Conservation (phyloP, 1,140 invertebrate genomes). For the Drosophila pallidifrons region DNA sequence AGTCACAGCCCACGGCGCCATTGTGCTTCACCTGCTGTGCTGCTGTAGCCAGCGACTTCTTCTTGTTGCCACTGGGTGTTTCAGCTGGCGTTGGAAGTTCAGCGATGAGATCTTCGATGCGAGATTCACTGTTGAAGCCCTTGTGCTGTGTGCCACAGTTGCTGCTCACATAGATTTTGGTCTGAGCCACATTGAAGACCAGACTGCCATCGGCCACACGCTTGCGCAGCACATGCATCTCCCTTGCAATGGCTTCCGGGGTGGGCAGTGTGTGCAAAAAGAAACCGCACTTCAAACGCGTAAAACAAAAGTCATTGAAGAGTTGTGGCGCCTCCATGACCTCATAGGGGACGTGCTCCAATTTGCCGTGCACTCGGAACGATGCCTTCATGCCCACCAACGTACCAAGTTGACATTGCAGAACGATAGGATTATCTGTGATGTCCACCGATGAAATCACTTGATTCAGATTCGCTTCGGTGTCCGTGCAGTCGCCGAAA, state of each 20-base stretch:
- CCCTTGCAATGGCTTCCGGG: constrained; percentile 86
- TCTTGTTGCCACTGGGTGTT: constrained; percentile 46
- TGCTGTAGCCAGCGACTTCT: constrained; percentile 35
- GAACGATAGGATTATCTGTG: constrained; percentile 90
- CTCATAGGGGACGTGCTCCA: constrained; percentile 88
- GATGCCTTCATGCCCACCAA: constrained; percentile 87
- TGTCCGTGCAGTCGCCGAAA: constrained; percentile 86
- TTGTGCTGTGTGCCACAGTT: constrained; percentile 62
- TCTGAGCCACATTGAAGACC: constrained; percentile 72
- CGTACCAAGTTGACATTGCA: constrained; percentile 87
- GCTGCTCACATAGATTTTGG: constrained; percentile 73
- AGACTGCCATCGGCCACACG: constrained; percentile 85
- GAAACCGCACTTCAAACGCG: constrained; percentile 87
- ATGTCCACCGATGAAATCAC: constrained; percentile 90
- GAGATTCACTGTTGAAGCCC: constrained; percentile 59
- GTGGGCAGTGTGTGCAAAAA: constrained; percentile 87
- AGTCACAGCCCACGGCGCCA: constrained; percentile 69
- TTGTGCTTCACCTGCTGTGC: constrained; percentile 36
- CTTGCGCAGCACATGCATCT: constrained; percentile 87
- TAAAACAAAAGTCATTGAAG: constrained; percentile 89
- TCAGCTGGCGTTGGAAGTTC: constrained; percentile 51
- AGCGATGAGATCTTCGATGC: constrained; percentile 62
- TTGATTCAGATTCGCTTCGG: constrained; percentile 87
- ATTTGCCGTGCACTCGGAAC: constrained; percentile 90
- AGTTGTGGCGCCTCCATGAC: constrained; percentile 88